phyloP scores from a whole-genome alignment of 2,888 invertebrate species.

The Agrotis puta region DNA sequence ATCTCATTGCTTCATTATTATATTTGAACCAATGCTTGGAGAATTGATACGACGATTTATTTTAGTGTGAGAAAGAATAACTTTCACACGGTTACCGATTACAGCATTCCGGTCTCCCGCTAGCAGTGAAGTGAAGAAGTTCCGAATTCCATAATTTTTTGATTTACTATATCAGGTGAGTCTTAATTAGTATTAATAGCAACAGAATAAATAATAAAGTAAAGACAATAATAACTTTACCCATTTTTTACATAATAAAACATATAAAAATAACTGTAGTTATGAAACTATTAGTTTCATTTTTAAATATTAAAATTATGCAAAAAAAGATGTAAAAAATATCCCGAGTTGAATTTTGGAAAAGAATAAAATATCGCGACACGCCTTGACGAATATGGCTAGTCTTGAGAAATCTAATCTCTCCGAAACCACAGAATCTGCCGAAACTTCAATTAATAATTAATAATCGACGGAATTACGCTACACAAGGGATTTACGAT shows the following conservation, averaged over 20 bases:
- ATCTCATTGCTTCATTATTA: not conserved
- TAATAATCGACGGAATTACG: no score
- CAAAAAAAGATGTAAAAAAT: no score
- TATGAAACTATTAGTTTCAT: no score
- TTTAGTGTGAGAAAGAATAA: slow-evolving; percentile 17
- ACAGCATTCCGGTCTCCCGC: slow-evolving; percentile 50
- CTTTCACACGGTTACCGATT: slow-evolving; percentile 16
- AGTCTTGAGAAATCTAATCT: not conserved
- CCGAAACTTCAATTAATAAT: no score
- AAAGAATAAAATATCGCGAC: no score
- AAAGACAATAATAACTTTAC: not conserved
- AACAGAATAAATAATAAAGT: not conserved
- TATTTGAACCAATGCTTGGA: not conserved
- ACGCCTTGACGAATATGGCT: no score
- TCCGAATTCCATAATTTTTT: not conserved
- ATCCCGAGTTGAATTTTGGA: no score
- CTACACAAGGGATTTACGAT: not conserved
- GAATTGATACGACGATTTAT: fast-evolving
- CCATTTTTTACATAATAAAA: not conserved
- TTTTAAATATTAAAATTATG: not conserved
- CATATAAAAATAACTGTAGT: not conserved
- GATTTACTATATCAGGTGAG: slow-evolving; percentile 27
- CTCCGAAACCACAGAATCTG: no score
- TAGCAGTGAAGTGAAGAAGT: slow-evolving; percentile 27
- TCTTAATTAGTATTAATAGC: not conserved